These are phyloP conservation scores for Nymphalis c-album DNA, from an alignment of 2,888 invertebrate species.

Conservation along the genomic window DNA sequence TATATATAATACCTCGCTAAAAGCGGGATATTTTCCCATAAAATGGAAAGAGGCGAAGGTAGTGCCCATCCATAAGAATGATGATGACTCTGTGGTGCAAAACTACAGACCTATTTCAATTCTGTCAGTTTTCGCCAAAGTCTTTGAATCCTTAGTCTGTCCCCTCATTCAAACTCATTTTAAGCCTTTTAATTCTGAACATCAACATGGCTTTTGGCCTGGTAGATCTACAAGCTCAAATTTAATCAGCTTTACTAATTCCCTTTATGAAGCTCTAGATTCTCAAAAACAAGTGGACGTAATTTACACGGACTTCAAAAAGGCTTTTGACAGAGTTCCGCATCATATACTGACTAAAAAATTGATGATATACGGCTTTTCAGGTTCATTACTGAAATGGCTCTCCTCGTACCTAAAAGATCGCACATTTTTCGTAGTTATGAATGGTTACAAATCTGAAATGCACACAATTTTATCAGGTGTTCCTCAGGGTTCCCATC, in stretches of 20 bases:
- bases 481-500: not conserved
- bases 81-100: not conserved
- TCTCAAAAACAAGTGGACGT: not conserved
- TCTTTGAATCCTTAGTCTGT: slow-evolving; percentile 14
- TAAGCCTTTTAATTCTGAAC: not conserved
- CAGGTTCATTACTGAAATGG: no score
- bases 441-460: no score
- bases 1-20: not conserved
- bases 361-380: no score
- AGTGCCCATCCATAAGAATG: not conserved
- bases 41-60: not conserved
- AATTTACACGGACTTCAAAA: not conserved
- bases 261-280: slow-evolving; percentile 7
- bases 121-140: slow-evolving; percentile 18
- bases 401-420: no score
- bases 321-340: no score
- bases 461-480: not conserved
- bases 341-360: no score
- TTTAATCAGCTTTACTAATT: slow-evolving; percentile 10
- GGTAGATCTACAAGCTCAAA: slow-evolving; percentile 19
- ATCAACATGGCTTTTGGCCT: slow-evolving; percentile 20
- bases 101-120: slow-evolving; percentile 27
- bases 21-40: not conserved
- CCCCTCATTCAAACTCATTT: slow-evolving; percentile 21
- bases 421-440: no score